A percentile compares a stretch with the other conserved stretches of the same genome.
These are phyloP conservation scores for Drosophila imparisetae DNA, from an alignment of 2,888 invertebrate genomes.

Conservation along the genomic window DNA sequence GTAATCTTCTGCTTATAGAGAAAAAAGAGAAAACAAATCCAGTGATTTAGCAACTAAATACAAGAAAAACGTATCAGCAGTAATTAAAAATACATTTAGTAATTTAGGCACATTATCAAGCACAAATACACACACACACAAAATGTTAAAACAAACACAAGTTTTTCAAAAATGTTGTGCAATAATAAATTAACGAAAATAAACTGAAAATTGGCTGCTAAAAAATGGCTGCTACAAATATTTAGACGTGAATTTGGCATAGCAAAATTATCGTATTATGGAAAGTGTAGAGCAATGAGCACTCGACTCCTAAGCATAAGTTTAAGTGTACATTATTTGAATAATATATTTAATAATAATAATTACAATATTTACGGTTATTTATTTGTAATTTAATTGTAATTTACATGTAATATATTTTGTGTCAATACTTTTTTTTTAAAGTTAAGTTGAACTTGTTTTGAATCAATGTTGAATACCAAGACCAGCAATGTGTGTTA, in stretches of 20 bases:
- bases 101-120: constrained; percentile 35
- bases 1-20: constrained; percentile 60
- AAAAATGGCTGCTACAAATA: constrained; percentile 8
- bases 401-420: constrained; percentile 65
- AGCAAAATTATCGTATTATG: constrained; percentile 31
- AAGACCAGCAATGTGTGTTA: constrained; percentile 54
- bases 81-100: constrained; percentile 39
- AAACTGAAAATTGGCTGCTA: constrained; percentile 2
- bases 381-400: constrained; percentile 72
- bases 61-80: constrained; percentile 65
- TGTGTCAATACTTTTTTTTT: constrained; percentile 37
- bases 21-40: constrained; percentile 38
- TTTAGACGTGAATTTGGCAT: constrained; percentile 49
- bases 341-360: constrained; percentile 30
- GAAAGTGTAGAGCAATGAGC: constrained; percentile 57
- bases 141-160: constrained; percentile 1
- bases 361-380: constrained; percentile 61
- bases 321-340: constrained; percentile 61
- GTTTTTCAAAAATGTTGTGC: constrained; percentile 55
- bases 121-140: constrained; percentile 33
- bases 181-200: constrained; percentile 39
- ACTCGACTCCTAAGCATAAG: constrained; percentile 59
- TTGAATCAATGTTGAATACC: constrained; percentile 43
- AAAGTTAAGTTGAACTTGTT: constrained; percentile 53
- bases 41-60: constrained; percentile 70